phyloP scores from a whole-genome alignment of 1,140 invertebrate genomes.

The Sitophilus oryzae region DNA sequence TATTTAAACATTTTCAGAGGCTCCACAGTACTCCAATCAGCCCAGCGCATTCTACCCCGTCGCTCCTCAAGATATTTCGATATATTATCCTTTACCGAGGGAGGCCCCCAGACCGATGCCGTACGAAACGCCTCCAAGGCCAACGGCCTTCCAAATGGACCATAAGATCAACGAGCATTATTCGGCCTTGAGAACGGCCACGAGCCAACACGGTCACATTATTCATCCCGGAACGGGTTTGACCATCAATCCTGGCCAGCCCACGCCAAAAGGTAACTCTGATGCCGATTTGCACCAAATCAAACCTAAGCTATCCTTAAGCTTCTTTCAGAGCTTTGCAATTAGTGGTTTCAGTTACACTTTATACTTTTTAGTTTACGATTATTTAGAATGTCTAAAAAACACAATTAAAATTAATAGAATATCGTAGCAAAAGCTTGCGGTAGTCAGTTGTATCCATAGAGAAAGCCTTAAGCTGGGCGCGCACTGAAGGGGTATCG shows the following conservation, averaged over 20 bases:
- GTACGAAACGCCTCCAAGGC: conserved; percentile 36
- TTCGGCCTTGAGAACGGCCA: conserved; percentile 31
- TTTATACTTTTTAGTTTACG: too few relatives aligned
- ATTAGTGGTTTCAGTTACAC: too few relatives aligned
- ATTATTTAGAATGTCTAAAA: too few relatives aligned
- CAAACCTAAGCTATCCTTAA: too few relatives aligned
- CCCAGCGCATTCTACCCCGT: conserved; percentile 36
- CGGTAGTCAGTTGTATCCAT: too few relatives aligned
- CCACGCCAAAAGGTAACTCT: conserved; percentile 33
- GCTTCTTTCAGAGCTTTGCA: too few relatives aligned
- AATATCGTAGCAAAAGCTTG: too few relatives aligned
- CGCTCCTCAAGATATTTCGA: conserved; percentile 36
- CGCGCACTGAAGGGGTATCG: too few relatives aligned
- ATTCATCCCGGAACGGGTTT: conserved; percentile 37
- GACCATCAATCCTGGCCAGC: conserved; percentile 34
- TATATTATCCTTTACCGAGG: conserved; percentile 37
- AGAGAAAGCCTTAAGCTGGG: too few relatives aligned
- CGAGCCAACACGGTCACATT: conserved; percentile 32
- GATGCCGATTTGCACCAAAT: too few relatives aligned
- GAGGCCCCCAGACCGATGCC: conserved; percentile 36
- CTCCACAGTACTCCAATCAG: conserved; percentile 38
- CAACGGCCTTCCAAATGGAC: conserved; percentile 38
- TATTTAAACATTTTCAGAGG: conserved; percentile 36
- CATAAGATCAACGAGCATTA: conserved; percentile 38
- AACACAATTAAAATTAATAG: too few relatives aligned